A percentile compares a stretch with the other conserved stretches of the same genome.
Conservation (phyloP, 2,113 vertebrate species). For the Salminus brasiliensis region DNA sequence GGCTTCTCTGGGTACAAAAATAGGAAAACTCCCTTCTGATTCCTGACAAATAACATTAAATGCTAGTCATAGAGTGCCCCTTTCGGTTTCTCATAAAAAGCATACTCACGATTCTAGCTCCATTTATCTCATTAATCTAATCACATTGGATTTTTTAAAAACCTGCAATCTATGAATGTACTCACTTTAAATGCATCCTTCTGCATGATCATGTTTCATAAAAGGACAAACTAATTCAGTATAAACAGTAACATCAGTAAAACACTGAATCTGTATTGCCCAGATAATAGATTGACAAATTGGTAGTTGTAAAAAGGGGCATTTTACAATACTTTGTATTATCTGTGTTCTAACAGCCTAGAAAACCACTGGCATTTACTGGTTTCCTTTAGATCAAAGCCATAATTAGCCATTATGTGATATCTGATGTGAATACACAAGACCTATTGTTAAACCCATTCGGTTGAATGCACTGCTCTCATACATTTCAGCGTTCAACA, state of each 20-base stretch:
- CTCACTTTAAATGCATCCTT: neutral
- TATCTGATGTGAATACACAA: neutral
- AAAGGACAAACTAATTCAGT: neutral
- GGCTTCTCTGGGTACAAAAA: too few species aligned
- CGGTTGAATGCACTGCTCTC: neutral
- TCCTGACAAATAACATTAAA: too few species aligned
- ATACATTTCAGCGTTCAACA: neutral
- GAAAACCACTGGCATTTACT: neutral
- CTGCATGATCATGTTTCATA: neutral
- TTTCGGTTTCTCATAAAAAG: too few species aligned
- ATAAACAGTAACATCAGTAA: neutral
- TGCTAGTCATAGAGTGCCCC: too few species aligned
- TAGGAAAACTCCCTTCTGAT: too few species aligned
- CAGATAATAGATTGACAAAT: neutral
- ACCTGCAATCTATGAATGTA: neutral
- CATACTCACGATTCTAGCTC: too few species aligned
- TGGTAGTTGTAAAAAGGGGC: neutral
- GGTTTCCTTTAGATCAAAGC: slow-evolving; percentile 2
- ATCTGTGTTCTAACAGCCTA: neutral
- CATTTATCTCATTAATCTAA: neutral
- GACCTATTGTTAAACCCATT: neutral
- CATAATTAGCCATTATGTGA: slow-evolving; percentile 15
- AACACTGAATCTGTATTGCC: too few species aligned
- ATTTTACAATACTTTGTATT: neutral
- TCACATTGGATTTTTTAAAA: neutral